Evolutionary conservation across 1,140 invertebrate species (phyloP).

Genomic region (Sarcophaga bullata): DNA sequence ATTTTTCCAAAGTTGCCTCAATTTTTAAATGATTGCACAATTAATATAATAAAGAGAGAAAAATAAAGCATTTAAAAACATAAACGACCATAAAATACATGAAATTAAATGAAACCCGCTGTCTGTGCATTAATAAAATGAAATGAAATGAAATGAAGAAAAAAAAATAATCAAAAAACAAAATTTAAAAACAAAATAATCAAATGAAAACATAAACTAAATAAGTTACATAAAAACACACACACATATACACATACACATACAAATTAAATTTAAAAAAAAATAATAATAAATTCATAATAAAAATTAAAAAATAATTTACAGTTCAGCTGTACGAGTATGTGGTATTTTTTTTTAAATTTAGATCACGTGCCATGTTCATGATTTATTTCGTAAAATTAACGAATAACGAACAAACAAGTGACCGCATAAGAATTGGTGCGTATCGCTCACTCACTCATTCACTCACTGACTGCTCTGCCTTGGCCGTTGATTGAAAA

Average conservation of each 20-base stretch:
- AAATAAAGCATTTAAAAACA: not conserved
- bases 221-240: too few relatives aligned
- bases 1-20: slow-evolving; percentile 26
- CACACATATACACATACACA: too few relatives aligned
- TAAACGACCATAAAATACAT: not conserved
- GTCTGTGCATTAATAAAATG: slow-evolving; percentile 28
- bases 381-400: slow-evolving; percentile 63
- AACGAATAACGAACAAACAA: slow-evolving; percentile 49
- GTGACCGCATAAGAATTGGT: slow-evolving; percentile 18
- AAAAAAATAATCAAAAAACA: too few relatives aligned
- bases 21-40: slow-evolving; percentile 30
- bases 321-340: not conserved
- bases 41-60: not conserved
- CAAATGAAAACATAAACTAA: too few relatives aligned
- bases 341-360: slow-evolving; percentile 2
- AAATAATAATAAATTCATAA: not conserved
- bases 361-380: slow-evolving; percentile 55
- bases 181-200: slow-evolving; percentile 40
- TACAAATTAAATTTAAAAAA: too few relatives aligned
- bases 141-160: too few relatives aligned
- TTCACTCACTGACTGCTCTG: too few relatives aligned
- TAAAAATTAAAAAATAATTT: slow-evolving; percentile 42
- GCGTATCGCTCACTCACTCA: not conserved
- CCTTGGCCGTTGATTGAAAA: not conserved
- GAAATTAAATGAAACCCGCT: slow-evolving; percentile 27